These are phyloP conservation scores for Dryobotodes eremita DNA, from an alignment of 2,888 invertebrate species.

Conservation along the genomic window DNA sequence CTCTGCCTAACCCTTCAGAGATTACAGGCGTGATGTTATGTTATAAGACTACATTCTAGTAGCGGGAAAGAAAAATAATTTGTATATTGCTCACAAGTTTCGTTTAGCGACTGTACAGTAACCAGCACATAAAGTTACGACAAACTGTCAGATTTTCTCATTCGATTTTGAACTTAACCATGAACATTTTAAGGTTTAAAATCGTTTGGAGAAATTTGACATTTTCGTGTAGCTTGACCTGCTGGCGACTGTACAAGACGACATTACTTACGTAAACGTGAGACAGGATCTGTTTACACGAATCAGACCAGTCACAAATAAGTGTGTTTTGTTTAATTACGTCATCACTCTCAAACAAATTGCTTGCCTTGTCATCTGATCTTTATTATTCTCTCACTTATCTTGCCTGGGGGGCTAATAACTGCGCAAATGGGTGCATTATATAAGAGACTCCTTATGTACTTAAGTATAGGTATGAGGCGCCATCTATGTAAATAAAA, in stretches of 20 bases:
- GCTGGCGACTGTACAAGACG: background rate
- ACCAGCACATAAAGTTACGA: too few relatives aligned
- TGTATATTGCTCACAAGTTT: background rate
- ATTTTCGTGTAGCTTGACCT: too few relatives aligned
- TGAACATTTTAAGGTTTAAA: too few relatives aligned
- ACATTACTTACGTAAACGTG: conserved; percentile 17
- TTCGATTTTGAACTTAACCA: too few relatives aligned
- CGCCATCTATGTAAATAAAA: too few relatives aligned
- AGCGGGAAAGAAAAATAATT: background rate
- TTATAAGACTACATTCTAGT: background rate
- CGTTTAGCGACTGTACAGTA: background rate
- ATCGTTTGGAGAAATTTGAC: too few relatives aligned
- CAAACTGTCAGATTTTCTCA: too few relatives aligned
- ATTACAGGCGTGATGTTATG: too few relatives aligned
- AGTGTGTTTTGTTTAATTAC: conserved; percentile 34
- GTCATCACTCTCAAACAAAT: conserved; percentile 34
- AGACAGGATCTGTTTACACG: conserved; percentile 31
- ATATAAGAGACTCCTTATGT: background rate
- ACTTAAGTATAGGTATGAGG: background rate
- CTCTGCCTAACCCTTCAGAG: too few relatives aligned
- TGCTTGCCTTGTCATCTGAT: conserved; percentile 38
- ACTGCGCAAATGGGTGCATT: conserved; percentile 9
- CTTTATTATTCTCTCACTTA: conserved; percentile 13
- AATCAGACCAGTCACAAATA: conserved; percentile 38
- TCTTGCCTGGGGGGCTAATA: conserved; percentile 6